Base-by-base conservation (phyloP, 2,888 invertebrate species). In the Agrochola circellaris region DNA sequence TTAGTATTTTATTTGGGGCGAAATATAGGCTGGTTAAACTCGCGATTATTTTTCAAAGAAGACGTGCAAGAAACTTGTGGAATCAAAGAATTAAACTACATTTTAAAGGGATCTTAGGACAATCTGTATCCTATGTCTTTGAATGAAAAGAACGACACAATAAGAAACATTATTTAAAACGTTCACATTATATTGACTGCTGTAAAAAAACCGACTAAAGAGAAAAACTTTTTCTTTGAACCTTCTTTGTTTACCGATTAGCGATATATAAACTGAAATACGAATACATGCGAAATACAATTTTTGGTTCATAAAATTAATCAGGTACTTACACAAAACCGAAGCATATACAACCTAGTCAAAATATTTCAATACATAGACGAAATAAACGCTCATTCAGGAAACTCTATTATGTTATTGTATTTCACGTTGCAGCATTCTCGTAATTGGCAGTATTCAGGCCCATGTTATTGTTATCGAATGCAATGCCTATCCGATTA, bases 401-500 rank as follows among this genome's bases (percentile, higher is more conserved):
- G 26, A 64, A 72, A 68, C n/a, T 17, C 38, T 61, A 80, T 58
- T 76, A 71, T 23, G 67, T 9, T 76, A 83, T 85, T 58, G 26
- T 17, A 58, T 85, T 73, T 68, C 85, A 71, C 51, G 26, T 30
- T 75, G 71, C 65, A 67, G 65, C 60, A 26, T 23, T 38, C 65
- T 60, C 80, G 30, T 81, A 81, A 85, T 83, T 83, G 60, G 67
- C 62, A 13, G 75, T 67, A 74, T 56, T 71, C 48, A 51, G 34
- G 38, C 61, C 77, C 67, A 30, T 76, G 56, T 71, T 85, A 81
- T 81, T 85, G 67, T 81, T 85, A 58, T 73, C 51, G 73, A 58
- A 61, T 61, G 67, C 73, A 76, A 73, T 74, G 74, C 56, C 38
- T 85, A 85, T 83, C 82, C 71, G 73, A 81, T 85, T 85, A 77